Conservation (phyloP, 2,113 vertebrate genomes). For the Parus major region DNA sequence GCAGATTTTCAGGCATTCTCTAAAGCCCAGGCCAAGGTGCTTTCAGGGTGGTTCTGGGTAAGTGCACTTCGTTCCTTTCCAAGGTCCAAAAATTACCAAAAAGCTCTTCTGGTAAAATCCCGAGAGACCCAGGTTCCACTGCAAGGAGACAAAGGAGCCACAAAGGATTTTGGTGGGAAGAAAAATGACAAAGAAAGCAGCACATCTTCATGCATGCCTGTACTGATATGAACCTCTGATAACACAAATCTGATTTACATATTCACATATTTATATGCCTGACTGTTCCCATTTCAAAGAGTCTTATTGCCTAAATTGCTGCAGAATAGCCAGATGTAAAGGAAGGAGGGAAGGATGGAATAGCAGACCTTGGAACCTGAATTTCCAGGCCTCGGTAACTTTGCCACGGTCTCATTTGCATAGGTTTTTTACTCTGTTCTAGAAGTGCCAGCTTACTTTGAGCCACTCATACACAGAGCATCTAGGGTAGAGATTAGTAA, state of each 20-base stretch:
- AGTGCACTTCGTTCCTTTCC: not conserved
- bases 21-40: not conserved
- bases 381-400: not conserved
- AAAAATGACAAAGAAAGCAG: not conserved
- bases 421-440: not conserved
- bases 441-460: not conserved
- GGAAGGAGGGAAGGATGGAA: not conserved
- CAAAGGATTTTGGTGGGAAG: not conserved
- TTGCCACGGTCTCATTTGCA: not conserved
- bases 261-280: conserved; percentile 49
- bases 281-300: conserved; percentile 57
- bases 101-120: not conserved
- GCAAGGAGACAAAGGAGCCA: not conserved
- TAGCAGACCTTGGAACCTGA: conserved; percentile 45
- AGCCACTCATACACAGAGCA: not conserved
- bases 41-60: not conserved
- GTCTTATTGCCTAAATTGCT: conserved; percentile 44
- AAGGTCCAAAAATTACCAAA: not conserved
- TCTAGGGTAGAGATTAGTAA: not conserved
- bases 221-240: conserved; percentile 37
- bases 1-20: not conserved
- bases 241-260: conserved; percentile 9
- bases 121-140: not conserved
- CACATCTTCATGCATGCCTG: not conserved
- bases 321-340: conserved; percentile 44